Base-by-base conservation (phyloP, 2,113 vertebrate genomes). In the Austrofundulus limnaeus region DNA sequence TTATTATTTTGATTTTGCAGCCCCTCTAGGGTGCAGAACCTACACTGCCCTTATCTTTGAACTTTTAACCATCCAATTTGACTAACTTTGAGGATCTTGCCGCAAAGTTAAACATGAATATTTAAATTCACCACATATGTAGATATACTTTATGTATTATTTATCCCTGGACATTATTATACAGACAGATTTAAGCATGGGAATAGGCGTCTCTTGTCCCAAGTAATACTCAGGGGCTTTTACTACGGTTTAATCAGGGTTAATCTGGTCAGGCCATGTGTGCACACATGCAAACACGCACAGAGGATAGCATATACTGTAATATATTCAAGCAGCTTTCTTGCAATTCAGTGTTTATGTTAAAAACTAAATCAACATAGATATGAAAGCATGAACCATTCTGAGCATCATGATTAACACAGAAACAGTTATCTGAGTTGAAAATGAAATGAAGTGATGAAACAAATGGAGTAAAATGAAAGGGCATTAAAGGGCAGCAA, bases 41-140 rank as follows among this genome's bases (percentile, higher is more conserved):
- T 37, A 43, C 38, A 39, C 66, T 52, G 70, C 50, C 59, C 66
- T 56, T 21, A 57, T 54, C 72, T 75, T 58, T 83, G 68, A 82
- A 77, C 81, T 34, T 81, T 78, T 64, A 85, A 78, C 69, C 48
- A 50, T 21, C 52, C 39, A 58, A 78, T 72, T 72, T 79, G 58
- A 80, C 54, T 46, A 62, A 83, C 73, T 78, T 72, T 72, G 46
- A 59, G 50, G 45, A 49, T 70, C 38, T 65, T 51, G 23, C 42
- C 28, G 49, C 8, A 70, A 61, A 66, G 24, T 77, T 78, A 69
- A 81, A 50, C 43, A 46, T 53, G 66, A 53, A 41, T 72, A 72
- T 75, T 68, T 53, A 60, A 73, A 72, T 57, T 60, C 37, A 20
- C 31, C 58, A 50, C 43, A 72, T 80, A 59, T 64, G 39, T 62